Evolutionary conservation across 1,140 invertebrate species (phyloP), one percentile per base, ranked within the genome.

Genomic region (Psilanteris sp.): DNA sequence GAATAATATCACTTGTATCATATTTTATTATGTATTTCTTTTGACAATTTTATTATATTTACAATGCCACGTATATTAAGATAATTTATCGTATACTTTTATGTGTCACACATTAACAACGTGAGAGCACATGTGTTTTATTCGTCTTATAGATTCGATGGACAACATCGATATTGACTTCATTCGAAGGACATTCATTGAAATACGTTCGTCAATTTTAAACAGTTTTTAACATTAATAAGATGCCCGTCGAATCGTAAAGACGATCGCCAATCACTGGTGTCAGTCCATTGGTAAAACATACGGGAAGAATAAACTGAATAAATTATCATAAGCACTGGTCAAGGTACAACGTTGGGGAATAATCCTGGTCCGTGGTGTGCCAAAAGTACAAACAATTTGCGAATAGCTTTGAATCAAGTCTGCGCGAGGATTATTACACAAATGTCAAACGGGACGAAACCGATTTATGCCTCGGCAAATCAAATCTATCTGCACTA

Each of bases 41-140:
- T 78, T 79, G 68, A 72, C 70, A 75, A 62, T 71, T 83, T 80
- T 66, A 78, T 76, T 80, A 81, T 86, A 85, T 84, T 83, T 86
- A 85, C 84, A 85, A 83, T 84, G 76, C 59, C 78, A 78, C 66
- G 61, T 74, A 77, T 77, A 70, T 75, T 85, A 85, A 80, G 78
- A 80, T 85, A 85, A 81, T 82, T 84, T 77, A 79, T 86, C 85
- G 85, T 86, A 86, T 86, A 86, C 85, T 80, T 81, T 79, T 85
- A 62, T 68, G 52, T 62, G 77, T 79, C 81, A 80, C 67, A 71
- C 73, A 67, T 78, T 73, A 54, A 62, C 61, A 44, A 73, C 18
- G 59, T 79, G 72, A 75, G 2, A 75, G 2, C 59, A 66, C 66
- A 48, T 29, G 50, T 66, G 9, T 77, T 57, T 55, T 52, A 62